These are phyloP conservation scores for Scelioninae gen. 1 DNA, from an alignment of 2,888 invertebrate genomes.

Conservation along the genomic window DNA sequence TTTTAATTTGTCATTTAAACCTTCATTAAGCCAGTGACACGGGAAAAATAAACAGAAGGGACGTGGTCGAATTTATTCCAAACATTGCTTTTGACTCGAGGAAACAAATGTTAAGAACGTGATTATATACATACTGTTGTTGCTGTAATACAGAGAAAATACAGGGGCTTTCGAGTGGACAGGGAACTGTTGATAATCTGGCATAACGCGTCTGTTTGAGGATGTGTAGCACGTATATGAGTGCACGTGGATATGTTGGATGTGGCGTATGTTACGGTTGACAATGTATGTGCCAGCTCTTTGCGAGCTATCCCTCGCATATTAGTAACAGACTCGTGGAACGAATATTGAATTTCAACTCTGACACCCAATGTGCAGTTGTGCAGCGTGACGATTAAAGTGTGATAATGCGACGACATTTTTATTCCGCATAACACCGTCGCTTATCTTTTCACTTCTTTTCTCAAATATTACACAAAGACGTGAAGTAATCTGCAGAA, in stretches of 20 bases:
- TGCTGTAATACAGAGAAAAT: conserved; percentile 54
- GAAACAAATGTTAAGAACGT: conserved; percentile 63
- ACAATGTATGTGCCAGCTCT: conserved; percentile 68
- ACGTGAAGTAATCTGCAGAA: conserved; percentile 5
- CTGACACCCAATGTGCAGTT: conserved; percentile 47
- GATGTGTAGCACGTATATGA: conserved; percentile 68
- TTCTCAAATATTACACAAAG: conserved; percentile 19
- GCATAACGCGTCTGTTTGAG: conserved; percentile 44
- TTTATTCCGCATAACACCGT: too few relatives aligned
- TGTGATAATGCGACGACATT: conserved; percentile 32
- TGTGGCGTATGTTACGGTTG: conserved; percentile 49
- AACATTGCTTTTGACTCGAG: conserved; percentile 26
- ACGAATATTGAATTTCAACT: conserved; percentile 69
- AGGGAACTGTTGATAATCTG: conserved; percentile 65
- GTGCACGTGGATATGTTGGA: conserved; percentile 57
- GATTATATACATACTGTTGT: conserved; percentile 49
- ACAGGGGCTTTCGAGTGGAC: conserved; percentile 51
- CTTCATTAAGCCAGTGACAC: too few relatives aligned
- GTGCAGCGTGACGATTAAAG: conserved; percentile 44
- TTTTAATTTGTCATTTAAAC: too few relatives aligned
- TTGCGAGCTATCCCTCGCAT: conserved; percentile 64
- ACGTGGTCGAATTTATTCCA: conserved; percentile 26
- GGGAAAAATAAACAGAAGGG: too few relatives aligned
- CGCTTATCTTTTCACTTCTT: too few relatives aligned
- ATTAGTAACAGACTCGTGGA: conserved; percentile 65